Conservation (phyloP, 2,113 vertebrate genomes). For the Brachyistius frenatus region DNA sequence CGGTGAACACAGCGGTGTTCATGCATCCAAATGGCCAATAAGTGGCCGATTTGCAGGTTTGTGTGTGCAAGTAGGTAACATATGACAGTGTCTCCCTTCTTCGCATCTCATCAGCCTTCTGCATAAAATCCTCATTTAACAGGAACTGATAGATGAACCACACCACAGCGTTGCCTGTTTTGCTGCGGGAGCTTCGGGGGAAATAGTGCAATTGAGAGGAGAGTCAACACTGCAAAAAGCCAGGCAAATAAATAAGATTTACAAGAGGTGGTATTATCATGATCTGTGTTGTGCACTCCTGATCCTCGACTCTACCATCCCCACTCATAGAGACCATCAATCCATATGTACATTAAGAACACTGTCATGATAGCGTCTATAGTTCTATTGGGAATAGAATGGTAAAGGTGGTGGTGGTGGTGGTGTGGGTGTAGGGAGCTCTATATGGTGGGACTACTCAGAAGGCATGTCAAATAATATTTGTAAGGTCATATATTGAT, state of each 20-base stretch:
- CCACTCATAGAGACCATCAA: conserved; percentile 53
- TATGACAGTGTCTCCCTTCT: conserved; percentile 63
- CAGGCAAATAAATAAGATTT: conserved; percentile 55
- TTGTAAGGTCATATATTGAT: conserved; percentile 81
- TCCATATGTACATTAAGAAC: conserved; percentile 62
- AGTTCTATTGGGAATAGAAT: conserved; percentile 63
- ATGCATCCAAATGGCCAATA: conserved; percentile 56
- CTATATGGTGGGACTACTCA: conserved; percentile 49
- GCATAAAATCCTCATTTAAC: conserved; percentile 73
- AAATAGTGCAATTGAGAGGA: conserved; percentile 34
- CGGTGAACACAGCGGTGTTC: conserved; percentile 39
- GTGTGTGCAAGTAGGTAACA: conserved; percentile 54
- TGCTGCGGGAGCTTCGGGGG: conserved; percentile 21
- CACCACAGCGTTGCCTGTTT: not conserved
- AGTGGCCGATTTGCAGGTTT: conserved; percentile 54
- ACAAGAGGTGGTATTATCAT: conserved; percentile 32
- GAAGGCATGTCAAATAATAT: conserved; percentile 75
- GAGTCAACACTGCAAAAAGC: conserved; percentile 54
- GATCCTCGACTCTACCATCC: conserved; percentile 17
- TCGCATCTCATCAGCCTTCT: conserved; percentile 72
- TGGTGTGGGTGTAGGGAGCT: conserved; percentile 41
- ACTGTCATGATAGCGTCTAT: conserved; percentile 57
- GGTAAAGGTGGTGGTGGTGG: conserved; percentile 44
- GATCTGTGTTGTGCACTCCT: conserved; percentile 25
- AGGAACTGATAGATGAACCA: conserved; percentile 55